Base-by-base conservation (phyloP, 2,888 invertebrate genomes). In the Dasysyrphus tricinctus region DNA sequence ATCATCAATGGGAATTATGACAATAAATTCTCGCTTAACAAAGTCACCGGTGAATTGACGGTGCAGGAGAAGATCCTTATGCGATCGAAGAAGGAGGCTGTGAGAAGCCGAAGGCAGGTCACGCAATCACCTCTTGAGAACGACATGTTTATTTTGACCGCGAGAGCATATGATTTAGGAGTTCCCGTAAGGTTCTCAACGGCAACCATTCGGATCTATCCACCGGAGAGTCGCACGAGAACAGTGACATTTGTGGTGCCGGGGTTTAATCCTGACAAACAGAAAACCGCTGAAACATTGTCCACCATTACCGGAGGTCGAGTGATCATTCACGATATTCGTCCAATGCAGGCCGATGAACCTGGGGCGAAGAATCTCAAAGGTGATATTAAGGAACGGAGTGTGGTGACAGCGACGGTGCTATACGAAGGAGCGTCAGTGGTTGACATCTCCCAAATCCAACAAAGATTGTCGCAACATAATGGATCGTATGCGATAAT, bases 111-210 rank as follows among this genome's bases (percentile, higher is more conserved):
- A 34, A 87, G 90, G 51, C 88, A 89, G 57, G 63, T 80, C 11
- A 63, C 78, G 87, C 84, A 65, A 42, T 88, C 89, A 72, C 75
- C 88, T 24, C 72, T 70, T 8, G 80, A 87, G 19, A 92, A 92
- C 88, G 93, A 93, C 88, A 81, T 91, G 57, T 95, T 95, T 88
- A 93, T 94, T n/a, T 92, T 97, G 7, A 96, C 94, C 73, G 95
- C 96, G 14, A 94, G 97, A 90, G 97, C 97, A 3, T 97, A 96
- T 90, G 98, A 98, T 92, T 94, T 97, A 85, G 97, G 98, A 0
- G 94, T 96, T 2, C 98, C 98, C 3, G 95, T 96, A 90, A 93
- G 95, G 78, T 96, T 94, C 88, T 95, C 96, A 19, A 95, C 95
- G 44, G 95, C 96, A 14, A 94, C 94, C 78, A 95, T 98, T 7